Conservation (phyloP, 2,113 vertebrate species). For the Ginglymostoma cirratum region DNA sequence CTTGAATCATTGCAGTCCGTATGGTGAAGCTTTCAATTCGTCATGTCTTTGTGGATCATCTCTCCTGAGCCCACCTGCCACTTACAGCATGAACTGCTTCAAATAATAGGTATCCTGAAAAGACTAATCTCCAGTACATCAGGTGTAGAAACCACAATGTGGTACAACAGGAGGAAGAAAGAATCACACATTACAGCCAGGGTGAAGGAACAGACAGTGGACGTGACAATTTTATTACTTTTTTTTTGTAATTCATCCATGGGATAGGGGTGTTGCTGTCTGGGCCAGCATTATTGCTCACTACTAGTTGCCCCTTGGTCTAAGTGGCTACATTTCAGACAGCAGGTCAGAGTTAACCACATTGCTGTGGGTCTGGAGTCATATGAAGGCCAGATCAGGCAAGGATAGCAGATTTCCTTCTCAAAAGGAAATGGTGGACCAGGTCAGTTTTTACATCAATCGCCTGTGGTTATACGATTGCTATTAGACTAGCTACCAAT, state of each 20-base stretch:
- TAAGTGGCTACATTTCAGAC: no score
- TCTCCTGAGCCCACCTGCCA: not conserved
- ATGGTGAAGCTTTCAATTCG: not conserved
- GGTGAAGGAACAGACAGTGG: no score
- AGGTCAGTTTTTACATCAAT: no score
- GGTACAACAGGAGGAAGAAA: not conserved
- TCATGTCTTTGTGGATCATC: not conserved
- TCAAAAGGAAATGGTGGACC: no score
- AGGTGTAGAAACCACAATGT: not conserved
- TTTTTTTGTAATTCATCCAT: not conserved
- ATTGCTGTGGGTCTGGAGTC: no score
- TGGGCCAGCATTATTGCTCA: not conserved
- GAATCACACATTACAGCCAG: not conserved
- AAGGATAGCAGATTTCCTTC: no score
- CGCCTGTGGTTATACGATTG: no score
- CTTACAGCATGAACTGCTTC: not conserved
- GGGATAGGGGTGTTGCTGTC: not conserved
- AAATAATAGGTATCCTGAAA: not conserved
- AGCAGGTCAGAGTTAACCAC: no score
- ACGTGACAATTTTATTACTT: not conserved
- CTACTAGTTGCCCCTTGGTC: no score
- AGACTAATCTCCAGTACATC: not conserved
- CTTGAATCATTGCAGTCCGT: no score
- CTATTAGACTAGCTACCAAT: no score
- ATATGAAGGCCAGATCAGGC: no score